These are phyloP conservation scores for Caranx ignobilis DNA, from an alignment of 2,113 vertebrate species.

Conservation along the genomic window DNA sequence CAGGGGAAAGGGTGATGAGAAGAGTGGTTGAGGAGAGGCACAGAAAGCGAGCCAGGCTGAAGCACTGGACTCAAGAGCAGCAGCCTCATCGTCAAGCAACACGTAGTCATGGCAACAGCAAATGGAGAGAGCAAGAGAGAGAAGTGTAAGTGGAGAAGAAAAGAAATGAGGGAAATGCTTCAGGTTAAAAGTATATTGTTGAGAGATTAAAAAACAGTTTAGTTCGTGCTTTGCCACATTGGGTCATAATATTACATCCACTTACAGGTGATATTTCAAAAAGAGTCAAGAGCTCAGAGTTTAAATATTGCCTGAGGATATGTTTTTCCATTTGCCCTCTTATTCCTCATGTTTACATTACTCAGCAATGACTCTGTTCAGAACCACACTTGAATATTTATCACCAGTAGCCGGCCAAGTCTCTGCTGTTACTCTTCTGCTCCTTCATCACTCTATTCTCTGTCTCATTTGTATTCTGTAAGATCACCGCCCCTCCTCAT, in stretches of 20 bases:
- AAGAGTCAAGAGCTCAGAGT: constrained; percentile 41
- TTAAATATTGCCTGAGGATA: constrained; percentile 54
- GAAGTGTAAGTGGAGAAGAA: constrained; percentile 40
- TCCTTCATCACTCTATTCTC: constrained; percentile 58
- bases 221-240: constrained; percentile 27
- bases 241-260: constrained; percentile 48
- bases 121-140: constrained; percentile 51
- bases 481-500: constrained; percentile 49
- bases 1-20: constrained; percentile 48
- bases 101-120: constrained; percentile 77
- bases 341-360: constrained; percentile 53
- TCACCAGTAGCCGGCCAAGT: constrained; percentile 38
- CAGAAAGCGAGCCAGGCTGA: constrained; percentile 45
- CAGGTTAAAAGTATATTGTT: constrained; percentile 53
- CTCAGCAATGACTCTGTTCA: constrained; percentile 55
- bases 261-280: constrained; percentile 55
- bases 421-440: constrained; percentile 51
- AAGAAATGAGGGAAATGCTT: constrained; percentile 44
- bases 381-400: constrained; percentile 52
- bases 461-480: constrained; percentile 74
- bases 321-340: constrained; percentile 49
- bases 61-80: constrained; percentile 65
- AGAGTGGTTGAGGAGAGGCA: constrained; percentile 45
- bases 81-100: constrained; percentile 74
- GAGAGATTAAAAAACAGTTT: constrained; percentile 31